phyloP scores from a whole-genome alignment of 2,797 vertebrate genomes.

The Syngnathus rostellatus region DNA sequence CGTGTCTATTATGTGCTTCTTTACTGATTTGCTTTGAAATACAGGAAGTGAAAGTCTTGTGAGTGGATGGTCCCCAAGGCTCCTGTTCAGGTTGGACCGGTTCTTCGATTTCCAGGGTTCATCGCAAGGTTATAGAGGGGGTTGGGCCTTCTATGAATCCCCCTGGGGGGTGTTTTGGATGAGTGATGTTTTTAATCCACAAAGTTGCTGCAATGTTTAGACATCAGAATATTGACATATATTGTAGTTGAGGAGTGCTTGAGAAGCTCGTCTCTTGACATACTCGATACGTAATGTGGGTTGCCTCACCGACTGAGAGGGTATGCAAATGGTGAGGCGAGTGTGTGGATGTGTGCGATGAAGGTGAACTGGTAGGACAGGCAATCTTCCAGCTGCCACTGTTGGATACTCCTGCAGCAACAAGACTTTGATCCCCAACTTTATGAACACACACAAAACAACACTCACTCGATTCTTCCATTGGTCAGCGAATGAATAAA shows the following conservation, averaged over 20 bases:
- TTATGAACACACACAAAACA: slow-evolving; percentile 26
- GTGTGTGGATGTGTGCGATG: slow-evolving; percentile 8
- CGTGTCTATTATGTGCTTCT: not conserved
- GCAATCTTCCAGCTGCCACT: slow-evolving; percentile 11
- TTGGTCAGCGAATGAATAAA: not conserved
- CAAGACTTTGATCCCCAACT: slow-evolving; percentile 24
- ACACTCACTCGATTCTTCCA: not conserved
- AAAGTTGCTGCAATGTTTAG: slow-evolving; percentile 7
- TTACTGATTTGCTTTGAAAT: slow-evolving; percentile 15
- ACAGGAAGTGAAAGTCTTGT: slow-evolving; percentile 17
- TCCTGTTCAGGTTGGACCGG: slow-evolving; percentile 49
- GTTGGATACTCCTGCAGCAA: slow-evolving; percentile 20
- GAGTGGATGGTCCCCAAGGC: slow-evolving; percentile 24
- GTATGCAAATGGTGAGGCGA: slow-evolving; percentile 1
- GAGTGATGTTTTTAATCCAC: slow-evolving; percentile 8
- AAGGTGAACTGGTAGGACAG: not conserved
- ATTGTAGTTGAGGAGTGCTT: not conserved
- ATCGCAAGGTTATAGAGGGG: slow-evolving; percentile 14
- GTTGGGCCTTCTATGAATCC: slow-evolving; percentile 22
- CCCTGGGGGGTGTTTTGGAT: slow-evolving; percentile 15
- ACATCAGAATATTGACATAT: slow-evolving; percentile 9
- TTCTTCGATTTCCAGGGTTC: slow-evolving; percentile 49
- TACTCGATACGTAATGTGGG: not conserved
- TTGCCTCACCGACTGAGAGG: not conserved
- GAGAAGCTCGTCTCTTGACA: not conserved